Percentiles rank a stretch among this genome's conserved stretches.
These are phyloP conservation scores for Strongylocentrotus purpuratus DNA, from an alignment of 35 echinoderm and acorn worm species.

Conservation along the genomic window DNA sequence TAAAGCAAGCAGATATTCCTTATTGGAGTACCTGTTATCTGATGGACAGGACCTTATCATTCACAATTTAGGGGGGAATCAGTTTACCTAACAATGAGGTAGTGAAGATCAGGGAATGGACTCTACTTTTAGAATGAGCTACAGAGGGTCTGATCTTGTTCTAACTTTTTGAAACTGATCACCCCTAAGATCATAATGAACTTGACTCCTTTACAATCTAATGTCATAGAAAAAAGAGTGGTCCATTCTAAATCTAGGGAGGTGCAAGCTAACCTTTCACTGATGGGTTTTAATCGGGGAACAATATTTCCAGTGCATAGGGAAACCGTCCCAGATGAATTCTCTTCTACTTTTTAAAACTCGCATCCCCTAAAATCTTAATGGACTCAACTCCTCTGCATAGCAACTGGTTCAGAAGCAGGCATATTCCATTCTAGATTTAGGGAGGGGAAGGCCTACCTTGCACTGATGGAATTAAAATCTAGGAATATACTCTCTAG, in stretches of 20 bases:
- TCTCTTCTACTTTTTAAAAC: constrained; percentile 40
- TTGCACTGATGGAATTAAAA: constrained; percentile 58
- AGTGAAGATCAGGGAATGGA: constrained; percentile 67
- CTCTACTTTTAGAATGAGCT: constrained; percentile 47
- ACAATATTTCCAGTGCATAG: constrained; percentile 60
- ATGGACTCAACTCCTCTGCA: not conserved
- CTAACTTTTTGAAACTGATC: not conserved
- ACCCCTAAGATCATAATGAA: not conserved
- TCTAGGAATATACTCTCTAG: constrained; percentile 73
- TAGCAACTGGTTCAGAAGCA: not conserved
- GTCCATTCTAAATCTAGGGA: not conserved
- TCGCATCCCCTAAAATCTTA: not conserved
- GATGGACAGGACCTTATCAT: too few relatives aligned
- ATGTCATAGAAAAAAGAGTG: not conserved
- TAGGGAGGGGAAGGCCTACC: constrained; percentile 28
- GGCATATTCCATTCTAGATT: not conserved
- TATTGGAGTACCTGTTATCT: too few relatives aligned
- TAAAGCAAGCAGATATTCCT: too few relatives aligned
- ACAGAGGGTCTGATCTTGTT: too few relatives aligned
- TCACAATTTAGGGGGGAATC: too few relatives aligned
- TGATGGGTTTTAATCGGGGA: constrained; percentile 65
- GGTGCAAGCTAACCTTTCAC: constrained; percentile 48
- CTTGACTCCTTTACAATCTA: not conserved
- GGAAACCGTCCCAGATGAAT: constrained; percentile 72
- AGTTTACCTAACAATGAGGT: constrained; percentile 59